Evolutionary conservation across 2,888 invertebrate genomes (phyloP).

Genomic region (Synanthedon vespiformis): DNA sequence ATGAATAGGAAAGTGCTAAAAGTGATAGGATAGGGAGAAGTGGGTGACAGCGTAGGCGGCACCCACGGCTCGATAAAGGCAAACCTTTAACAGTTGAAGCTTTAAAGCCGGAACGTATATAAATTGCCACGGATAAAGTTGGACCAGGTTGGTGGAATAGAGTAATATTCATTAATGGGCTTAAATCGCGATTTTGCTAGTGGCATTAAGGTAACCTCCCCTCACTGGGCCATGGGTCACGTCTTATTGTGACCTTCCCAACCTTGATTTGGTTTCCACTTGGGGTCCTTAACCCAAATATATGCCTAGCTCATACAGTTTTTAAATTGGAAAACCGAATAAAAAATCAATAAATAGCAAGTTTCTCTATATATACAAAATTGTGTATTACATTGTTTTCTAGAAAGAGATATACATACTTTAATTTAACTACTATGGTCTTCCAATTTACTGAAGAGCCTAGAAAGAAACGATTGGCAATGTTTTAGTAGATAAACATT

Average conservation of each 20-base stretch:
- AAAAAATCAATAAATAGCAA: constrained; percentile 5
- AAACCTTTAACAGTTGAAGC: constrained; percentile 44
- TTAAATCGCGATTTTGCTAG: constrained; percentile 35
- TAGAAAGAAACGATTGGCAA: constrained; percentile 49
- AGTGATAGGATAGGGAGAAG: constrained; percentile 37
- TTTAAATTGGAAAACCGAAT: constrained; percentile 48
- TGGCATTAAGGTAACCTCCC: constrained; percentile 37
- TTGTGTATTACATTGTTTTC: too few species aligned
- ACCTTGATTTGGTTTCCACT: constrained; percentile 88
- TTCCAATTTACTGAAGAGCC: constrained; percentile 58
- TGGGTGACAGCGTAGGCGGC: constrained; percentile 48
- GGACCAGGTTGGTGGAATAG: constrained; percentile 33
- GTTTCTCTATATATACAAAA: constrained; percentile 17
- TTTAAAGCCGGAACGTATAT: constrained; percentile 47
- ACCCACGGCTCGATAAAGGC: constrained; percentile 69
- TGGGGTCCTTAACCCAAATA: constrained; percentile 72
- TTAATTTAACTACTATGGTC: constrained; percentile 25
- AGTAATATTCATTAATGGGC: constrained; percentile 31
- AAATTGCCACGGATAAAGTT: constrained; percentile 39
- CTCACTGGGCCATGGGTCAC: constrained; percentile 73
- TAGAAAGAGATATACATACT: too few species aligned
- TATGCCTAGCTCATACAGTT: constrained; percentile 42
- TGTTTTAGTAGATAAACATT: constrained; percentile 62
- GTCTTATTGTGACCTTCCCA: constrained; percentile 80
- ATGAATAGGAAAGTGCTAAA: constrained; percentile 39